These are phyloP conservation scores for Aplocera efformata DNA, from an alignment of 2,888 invertebrate genomes.

Conservation along the genomic window DNA sequence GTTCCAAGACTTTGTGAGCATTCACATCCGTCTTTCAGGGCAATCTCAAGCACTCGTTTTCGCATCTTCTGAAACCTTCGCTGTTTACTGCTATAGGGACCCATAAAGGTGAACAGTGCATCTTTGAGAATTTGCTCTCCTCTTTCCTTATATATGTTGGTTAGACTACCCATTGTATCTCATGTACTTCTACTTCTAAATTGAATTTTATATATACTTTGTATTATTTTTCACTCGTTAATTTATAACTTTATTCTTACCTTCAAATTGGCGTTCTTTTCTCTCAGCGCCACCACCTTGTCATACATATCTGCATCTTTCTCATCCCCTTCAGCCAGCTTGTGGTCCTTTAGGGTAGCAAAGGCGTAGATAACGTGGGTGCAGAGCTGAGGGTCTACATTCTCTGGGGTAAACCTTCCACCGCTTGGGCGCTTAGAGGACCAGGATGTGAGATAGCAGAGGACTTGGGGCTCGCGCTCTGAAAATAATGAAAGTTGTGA, in stretches of 20 bases:
- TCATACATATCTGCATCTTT: constrained; percentile 93
- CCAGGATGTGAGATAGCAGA: constrained; percentile 98
- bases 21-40: too few relatives aligned
- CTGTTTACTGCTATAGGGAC: too few relatives aligned
- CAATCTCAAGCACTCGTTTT: too few relatives aligned
- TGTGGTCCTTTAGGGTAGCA: constrained; percentile 92
- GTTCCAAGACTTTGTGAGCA: too few relatives aligned
- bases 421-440: constrained; percentile 93
- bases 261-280: constrained; percentile 93
- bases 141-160: too few relatives aligned
- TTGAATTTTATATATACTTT: too few relatives aligned
- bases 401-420: constrained; percentile 93
- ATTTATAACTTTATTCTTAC: constrained; percentile 53
- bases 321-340: constrained; percentile 88
- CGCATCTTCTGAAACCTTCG: too few relatives aligned
- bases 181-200: too few relatives aligned
- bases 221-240: too few relatives aligned
- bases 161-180: too few relatives aligned
- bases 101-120: too few relatives aligned
- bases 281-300: constrained; percentile 90
- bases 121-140: too few relatives aligned
- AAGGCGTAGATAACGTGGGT: constrained; percentile 98
- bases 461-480: constrained; percentile 92
- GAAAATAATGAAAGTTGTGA: constrained; percentile 33
- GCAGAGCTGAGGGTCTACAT: constrained; percentile 93